phyloP scores from a whole-genome alignment of 2,797 vertebrate genomes.

The Urophycis tenuis region DNA sequence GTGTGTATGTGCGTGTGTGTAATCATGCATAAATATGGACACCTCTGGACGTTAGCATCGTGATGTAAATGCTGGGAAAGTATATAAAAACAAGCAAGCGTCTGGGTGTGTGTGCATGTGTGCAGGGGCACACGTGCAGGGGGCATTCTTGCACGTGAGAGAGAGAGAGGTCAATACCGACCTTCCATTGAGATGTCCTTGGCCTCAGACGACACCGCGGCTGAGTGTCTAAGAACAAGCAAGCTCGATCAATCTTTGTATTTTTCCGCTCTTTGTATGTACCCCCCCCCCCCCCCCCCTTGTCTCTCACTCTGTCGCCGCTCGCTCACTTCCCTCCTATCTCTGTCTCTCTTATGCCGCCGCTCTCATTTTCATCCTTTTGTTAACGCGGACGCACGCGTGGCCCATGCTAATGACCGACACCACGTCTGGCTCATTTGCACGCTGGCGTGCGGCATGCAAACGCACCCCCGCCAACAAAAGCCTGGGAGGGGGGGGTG shows the following conservation, averaged over 20 bases:
- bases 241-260: neutral
- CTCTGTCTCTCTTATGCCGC: neutral
- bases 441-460: slow-evolving; percentile 10
- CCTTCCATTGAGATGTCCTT: neutral
- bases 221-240: neutral
- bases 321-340: neutral
- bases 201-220: too few species aligned
- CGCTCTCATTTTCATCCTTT: neutral
- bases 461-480: neutral
- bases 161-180: neutral
- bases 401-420: neutral
- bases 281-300: neutral
- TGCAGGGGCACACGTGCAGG: too few species aligned
- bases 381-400: neutral
- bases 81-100: too few species aligned
- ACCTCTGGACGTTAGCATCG: too few species aligned
- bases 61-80: too few species aligned
- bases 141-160: neutral
- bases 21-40: too few species aligned
- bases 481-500: neutral
- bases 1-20: too few species aligned
- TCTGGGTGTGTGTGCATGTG: neutral
- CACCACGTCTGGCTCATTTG: neutral
- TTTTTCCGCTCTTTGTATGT: neutral
- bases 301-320: neutral